Percentiles rank a stretch among this genome's conserved stretches.
phyloP scores from a whole-genome alignment of 2,797 vertebrate species.

The Chaetodon trifasciatus region DNA sequence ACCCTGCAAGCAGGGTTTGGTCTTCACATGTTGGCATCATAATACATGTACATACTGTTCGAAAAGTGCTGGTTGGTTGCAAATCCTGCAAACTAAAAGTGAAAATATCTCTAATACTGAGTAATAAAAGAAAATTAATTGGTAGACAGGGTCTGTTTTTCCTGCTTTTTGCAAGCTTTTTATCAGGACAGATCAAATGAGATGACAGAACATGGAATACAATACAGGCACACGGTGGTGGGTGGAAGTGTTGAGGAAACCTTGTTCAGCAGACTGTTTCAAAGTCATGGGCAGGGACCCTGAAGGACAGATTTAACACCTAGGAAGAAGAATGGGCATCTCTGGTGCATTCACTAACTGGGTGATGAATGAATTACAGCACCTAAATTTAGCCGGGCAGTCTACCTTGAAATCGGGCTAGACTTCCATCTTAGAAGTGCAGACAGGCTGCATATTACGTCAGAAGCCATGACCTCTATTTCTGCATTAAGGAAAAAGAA shows the following conservation, averaged over 20 bases:
- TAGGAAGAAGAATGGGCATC: slow-evolving; percentile 83
- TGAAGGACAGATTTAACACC: slow-evolving; percentile 86
- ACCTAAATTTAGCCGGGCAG: slow-evolving; percentile 84
- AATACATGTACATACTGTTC: slow-evolving; percentile 37
- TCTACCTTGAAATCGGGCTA: slow-evolving; percentile 87
- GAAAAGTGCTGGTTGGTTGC: slow-evolving; percentile 19
- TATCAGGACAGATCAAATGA: slow-evolving; percentile 28
- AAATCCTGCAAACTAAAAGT: slow-evolving; percentile 10
- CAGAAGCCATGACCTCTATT: slow-evolving; percentile 77
- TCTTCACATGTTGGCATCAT: slow-evolving; percentile 56
- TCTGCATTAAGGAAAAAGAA: slow-evolving; percentile 69
- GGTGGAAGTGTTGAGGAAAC: slow-evolving; percentile 68
- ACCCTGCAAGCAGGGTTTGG: slow-evolving; percentile 53
- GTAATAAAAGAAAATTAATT: slow-evolving; percentile 22
- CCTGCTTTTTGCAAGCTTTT: slow-evolving; percentile 24
- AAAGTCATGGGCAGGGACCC: slow-evolving; percentile 82
- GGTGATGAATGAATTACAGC: slow-evolving; percentile 87
- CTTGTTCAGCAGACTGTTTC: slow-evolving; percentile 78
- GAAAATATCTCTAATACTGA: slow-evolving; percentile 15
- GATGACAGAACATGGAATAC: slow-evolving; percentile 19
- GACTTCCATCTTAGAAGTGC: slow-evolving; percentile 76
- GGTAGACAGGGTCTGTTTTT: not conserved
- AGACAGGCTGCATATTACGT: slow-evolving; percentile 74
- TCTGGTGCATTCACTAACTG: slow-evolving; percentile 82
- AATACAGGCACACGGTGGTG: slow-evolving; percentile 26